Conservation (phyloP, 2,113 vertebrate species). For the Callionymus lyra region DNA sequence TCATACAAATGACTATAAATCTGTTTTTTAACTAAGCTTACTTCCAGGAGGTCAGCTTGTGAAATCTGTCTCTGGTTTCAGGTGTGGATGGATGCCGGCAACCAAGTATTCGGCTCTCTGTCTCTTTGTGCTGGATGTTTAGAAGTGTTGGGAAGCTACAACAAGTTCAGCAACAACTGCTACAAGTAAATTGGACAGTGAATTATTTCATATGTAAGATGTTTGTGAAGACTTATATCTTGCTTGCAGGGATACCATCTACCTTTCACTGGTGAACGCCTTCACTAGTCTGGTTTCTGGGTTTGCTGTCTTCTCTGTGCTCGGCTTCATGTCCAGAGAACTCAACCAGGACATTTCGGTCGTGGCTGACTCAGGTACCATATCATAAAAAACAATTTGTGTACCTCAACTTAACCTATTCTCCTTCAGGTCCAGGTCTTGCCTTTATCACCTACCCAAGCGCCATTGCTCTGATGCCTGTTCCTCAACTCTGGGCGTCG, state of each 20-base stretch:
- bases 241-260: conserved; percentile 7
- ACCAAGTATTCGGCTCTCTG: conserved; percentile 24
- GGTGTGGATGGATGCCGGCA: conserved; percentile 33
- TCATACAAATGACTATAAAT: no score
- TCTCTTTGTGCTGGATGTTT: conserved; percentile 16
- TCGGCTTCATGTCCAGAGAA: conserved; percentile 15
- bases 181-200: conserved; percentile 13
- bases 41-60: no score
- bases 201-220: neutral
- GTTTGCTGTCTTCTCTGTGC: conserved; percentile 14
- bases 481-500: conserved; percentile 20
- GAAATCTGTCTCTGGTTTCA: no score
- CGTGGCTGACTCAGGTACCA: conserved; percentile 18
- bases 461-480: conserved; percentile 25
- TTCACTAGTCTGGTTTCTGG: conserved; percentile 14
- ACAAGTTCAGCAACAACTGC: conserved; percentile 26
- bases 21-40: no score
- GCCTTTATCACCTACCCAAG: conserved; percentile 27
- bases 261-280: conserved; percentile 8
- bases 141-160: conserved; percentile 23
- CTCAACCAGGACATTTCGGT: conserved; percentile 12
- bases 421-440: conserved; percentile 16
- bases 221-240: no score
- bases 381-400: no score
- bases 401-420: no score